Conservation (phyloP, 2,797 vertebrate species). For the Spheniscus humboldti region DNA sequence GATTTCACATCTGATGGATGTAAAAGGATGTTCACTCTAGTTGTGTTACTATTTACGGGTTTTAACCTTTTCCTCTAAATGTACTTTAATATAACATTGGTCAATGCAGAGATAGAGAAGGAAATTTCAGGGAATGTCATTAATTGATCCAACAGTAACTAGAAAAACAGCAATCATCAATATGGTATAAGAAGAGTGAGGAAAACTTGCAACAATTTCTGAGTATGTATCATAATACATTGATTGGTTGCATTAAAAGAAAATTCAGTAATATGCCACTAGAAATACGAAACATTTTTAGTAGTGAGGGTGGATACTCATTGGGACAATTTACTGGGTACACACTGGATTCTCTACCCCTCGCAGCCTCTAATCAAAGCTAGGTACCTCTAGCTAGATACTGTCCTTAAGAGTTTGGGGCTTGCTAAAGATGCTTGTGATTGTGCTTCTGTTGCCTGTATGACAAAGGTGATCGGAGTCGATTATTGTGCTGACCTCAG, state of each 20-base stretch:
- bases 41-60: not conserved
- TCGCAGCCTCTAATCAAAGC: not conserved
- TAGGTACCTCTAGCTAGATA: no score
- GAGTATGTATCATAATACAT: not conserved
- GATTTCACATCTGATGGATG: not conserved
- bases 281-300: not conserved
- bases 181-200: not conserved
- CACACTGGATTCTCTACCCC: not conserved
- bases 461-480: not conserved
- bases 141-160: not conserved
- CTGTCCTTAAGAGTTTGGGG: not conserved
- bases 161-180: not conserved
- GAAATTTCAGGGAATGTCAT: not conserved
- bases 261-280: not conserved
- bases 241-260: not conserved
- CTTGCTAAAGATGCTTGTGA: not conserved
- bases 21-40: not conserved
- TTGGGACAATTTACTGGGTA: not conserved
- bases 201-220: not conserved
- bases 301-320: not conserved
- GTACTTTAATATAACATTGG: not conserved
- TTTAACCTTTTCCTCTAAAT: slow-evolving; percentile 9
- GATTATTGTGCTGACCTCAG: not conserved
- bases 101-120: not conserved
- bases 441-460: not conserved